phyloP scores from a whole-genome alignment of 2,888 invertebrate genomes.

The Clusia tigrina region DNA sequence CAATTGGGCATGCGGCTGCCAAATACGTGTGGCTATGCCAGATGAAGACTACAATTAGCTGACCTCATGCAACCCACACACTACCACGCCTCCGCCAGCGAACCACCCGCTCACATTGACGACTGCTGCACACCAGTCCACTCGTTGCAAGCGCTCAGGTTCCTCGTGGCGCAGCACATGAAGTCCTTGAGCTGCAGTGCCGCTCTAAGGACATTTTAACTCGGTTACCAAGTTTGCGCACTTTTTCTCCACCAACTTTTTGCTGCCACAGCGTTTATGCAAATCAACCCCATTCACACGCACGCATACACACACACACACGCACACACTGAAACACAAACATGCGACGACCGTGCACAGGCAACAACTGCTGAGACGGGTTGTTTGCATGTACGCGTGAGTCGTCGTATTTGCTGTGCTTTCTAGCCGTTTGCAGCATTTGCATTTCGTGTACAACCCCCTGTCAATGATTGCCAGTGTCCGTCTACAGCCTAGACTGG shows the following conservation, averaged over 20 bases:
- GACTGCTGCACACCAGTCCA: no score
- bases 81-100: no score
- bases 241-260: constrained; percentile 25
- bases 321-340: constrained; percentile 35
- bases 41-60: no score
- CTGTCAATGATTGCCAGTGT: not conserved
- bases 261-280: constrained; percentile 55
- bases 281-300: constrained; percentile 49
- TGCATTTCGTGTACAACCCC: not conserved
- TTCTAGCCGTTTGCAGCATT: not conserved
- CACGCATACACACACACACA: constrained; percentile 32
- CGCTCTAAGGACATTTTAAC: constrained; percentile 48
- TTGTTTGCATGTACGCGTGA: no score
- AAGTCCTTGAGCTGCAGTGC: constrained; percentile 12
- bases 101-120: no score
- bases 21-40: no score
- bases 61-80: no score
- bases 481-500: constrained; percentile 1
- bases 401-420: no score
- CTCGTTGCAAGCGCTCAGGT: not conserved
- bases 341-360: no score
- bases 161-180: constrained; percentile 25
- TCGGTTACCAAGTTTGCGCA: constrained; percentile 56
- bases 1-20: not conserved
- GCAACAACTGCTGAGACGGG: no score